These are phyloP conservation scores for Arenicola marina DNA, from an alignment of 2,888 invertebrate genomes.

Conservation along the genomic window DNA sequence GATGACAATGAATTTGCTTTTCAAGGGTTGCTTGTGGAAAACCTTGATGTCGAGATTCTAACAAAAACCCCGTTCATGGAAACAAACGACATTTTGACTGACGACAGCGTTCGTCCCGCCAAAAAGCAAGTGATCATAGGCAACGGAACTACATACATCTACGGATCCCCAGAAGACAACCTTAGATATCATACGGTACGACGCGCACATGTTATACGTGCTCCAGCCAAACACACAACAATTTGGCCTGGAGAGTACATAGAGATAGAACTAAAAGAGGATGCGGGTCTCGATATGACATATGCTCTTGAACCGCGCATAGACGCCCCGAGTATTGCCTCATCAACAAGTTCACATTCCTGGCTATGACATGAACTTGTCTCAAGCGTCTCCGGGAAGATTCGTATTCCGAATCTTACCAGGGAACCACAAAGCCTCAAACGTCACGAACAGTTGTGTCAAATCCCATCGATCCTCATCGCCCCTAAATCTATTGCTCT, in stretches of 20 bases:
- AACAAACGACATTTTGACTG: not conserved
- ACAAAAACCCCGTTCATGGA: not conserved
- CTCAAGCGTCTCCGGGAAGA: not conserved
- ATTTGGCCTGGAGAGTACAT: conserved; percentile 8
- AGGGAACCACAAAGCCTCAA: not conserved
- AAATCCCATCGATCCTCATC: not conserved
- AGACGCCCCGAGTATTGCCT: not conserved
- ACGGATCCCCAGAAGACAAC: not conserved
- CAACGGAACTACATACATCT: no score
- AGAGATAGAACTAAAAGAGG: conserved; percentile 6
- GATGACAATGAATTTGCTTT: no score
- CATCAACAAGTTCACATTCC: not conserved
- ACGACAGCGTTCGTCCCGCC: not conserved
- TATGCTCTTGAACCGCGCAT: not conserved
- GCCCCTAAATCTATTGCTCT: no score
- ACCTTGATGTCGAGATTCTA: no score
- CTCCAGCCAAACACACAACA: no score
- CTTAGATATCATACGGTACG: not conserved
- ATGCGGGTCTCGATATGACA: no score
- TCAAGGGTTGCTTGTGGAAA: no score
- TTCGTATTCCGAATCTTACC: not conserved
- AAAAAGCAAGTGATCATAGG: not conserved
- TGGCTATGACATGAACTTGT: not conserved
- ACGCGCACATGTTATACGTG: conserved; percentile 1
- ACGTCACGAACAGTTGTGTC: not conserved